phyloP scores from a whole-genome alignment of 2,797 vertebrate species.

The Manis crassicaudata region DNA sequence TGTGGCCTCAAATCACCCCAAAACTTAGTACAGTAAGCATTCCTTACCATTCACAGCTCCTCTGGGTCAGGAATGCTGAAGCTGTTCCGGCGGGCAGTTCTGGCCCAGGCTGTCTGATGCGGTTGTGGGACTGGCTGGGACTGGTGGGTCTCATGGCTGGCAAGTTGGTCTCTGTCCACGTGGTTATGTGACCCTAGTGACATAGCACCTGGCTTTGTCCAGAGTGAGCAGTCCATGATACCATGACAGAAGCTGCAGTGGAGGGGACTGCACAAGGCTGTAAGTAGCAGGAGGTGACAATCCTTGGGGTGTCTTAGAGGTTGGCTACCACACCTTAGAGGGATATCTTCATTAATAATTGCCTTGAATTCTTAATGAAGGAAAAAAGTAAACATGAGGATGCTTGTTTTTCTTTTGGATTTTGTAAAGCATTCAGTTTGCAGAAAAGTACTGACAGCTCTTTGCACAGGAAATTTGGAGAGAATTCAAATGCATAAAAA shows the following conservation, averaged over 20 bases:
- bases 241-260: neutral
- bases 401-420: neutral
- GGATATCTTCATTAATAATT: neutral
- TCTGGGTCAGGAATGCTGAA: neutral
- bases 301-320: neutral
- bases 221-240: neutral
- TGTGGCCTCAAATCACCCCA: neutral
- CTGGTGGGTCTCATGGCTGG: neutral
- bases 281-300: neutral
- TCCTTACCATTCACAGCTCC: neutral
- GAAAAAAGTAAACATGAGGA: neutral
- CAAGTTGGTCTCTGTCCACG: neutral
- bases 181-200: rapidly evolving
- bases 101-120: neutral
- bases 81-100: neutral
- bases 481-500: slow-evolving; percentile 21
- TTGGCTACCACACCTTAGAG: neutral
- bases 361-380: slow-evolving; percentile 1
- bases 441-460: neutral
- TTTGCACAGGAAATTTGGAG: neutral
- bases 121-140: neutral
- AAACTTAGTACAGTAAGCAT: neutral
- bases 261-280: too few relatives aligned
- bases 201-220: neutral
- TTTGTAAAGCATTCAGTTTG: neutral